Percentiles rank a stretch among this genome's conserved stretches.
Evolutionary conservation across 2,888 invertebrate genomes (phyloP).

Genomic region (Phlogophora meticulosa): DNA sequence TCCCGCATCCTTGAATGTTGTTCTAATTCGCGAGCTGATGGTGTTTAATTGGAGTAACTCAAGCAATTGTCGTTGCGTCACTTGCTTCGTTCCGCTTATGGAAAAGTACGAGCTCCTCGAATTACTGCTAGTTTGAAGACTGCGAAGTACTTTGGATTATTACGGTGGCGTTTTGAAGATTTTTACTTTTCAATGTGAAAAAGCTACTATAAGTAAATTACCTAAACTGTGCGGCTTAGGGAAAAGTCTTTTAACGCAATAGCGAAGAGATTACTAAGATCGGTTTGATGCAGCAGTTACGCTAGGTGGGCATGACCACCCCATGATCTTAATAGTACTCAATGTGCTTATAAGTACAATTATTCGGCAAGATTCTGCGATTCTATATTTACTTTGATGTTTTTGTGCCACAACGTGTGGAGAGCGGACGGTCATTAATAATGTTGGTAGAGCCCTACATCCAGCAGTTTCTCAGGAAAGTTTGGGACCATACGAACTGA

Average conservation of each 20-base stretch:
- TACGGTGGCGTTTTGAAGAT: background rate
- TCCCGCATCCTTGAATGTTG: slow-evolving; percentile 48
- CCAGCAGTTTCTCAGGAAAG: background rate
- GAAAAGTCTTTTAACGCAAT: background rate
- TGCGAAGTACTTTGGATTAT: slow-evolving; percentile 12
- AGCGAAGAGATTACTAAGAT: background rate
- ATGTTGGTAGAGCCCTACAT: no score
- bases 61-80: slow-evolving; percentile 64
- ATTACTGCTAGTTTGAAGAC: slow-evolving; percentile 2
- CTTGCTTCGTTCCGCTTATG: slow-evolving; percentile 27
- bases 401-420: no score
- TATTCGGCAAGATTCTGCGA: no score
- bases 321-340: no score
- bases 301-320: no score
- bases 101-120: slow-evolving; percentile 1
- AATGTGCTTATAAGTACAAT: no score
- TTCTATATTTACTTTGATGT: no score
- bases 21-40: slow-evolving; percentile 57
- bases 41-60: slow-evolving; percentile 65
- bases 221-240: background rate
- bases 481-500: slow-evolving; percentile 63
- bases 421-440: no score
- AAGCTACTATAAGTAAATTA: no score
- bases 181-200: background rate
- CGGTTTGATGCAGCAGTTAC: background rate